Percentiles rank a stretch among this genome's conserved stretches.
phyloP scores from a whole-genome alignment of 2,797 vertebrate genomes.

The Anguilla pacifica region DNA sequence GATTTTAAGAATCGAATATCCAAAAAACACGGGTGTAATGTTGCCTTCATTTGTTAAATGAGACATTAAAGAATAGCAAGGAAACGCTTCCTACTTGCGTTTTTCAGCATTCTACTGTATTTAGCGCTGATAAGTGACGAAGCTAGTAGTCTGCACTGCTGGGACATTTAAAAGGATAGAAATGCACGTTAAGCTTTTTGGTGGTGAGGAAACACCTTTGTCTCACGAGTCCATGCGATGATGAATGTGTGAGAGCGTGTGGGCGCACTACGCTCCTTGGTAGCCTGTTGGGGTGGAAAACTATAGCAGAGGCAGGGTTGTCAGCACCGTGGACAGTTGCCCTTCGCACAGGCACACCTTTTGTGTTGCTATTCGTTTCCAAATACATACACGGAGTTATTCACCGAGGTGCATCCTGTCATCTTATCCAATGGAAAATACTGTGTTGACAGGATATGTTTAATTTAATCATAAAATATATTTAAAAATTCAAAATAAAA shows the following conservation, averaged over 20 bases:
- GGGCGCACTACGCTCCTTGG: constrained; percentile 9
- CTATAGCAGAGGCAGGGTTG: constrained; percentile 46
- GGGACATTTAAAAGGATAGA: constrained; percentile 41
- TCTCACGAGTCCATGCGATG: constrained; percentile 31
- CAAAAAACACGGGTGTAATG: background rate
- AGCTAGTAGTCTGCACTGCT: constrained; percentile 33
- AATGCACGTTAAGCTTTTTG: constrained; percentile 49
- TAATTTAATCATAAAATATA: background rate
- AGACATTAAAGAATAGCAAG: background rate
- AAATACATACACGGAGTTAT: constrained; percentile 38
- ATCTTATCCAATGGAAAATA: background rate
- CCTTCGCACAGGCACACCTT: background rate
- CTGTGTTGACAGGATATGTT: background rate
- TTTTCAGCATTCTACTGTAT: background rate
- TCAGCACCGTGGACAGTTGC: constrained; percentile 77
- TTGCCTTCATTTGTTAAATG: background rate
- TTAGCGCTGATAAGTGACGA: background rate
- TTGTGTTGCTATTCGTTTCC: background rate
- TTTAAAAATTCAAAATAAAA: constrained; percentile 54
- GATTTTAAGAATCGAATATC: background rate
- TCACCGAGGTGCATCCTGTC: constrained; percentile 42
- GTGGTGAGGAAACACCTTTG: constrained; percentile 36
- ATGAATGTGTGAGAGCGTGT: background rate
- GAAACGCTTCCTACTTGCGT: constrained; percentile 16
- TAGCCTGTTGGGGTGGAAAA: background rate